These are phyloP conservation scores for Nomada ruficornis DNA, from an alignment of 2,888 invertebrate species.

Conservation along the genomic window DNA sequence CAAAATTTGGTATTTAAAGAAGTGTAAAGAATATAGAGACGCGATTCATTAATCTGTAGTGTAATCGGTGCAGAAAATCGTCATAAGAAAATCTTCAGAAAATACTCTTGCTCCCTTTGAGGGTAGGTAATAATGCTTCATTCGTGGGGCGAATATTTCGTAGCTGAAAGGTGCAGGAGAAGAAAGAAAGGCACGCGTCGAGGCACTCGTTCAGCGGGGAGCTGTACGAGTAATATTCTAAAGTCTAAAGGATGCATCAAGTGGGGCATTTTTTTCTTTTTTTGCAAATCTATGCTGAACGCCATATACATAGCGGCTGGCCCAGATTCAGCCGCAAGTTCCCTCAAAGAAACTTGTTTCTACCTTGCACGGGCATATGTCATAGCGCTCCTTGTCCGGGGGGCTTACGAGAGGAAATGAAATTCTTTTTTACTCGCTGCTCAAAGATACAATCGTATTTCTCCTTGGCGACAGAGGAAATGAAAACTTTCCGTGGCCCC, in stretches of 20 bases:
- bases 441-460: constrained; percentile 68
- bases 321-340: constrained; percentile 36
- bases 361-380: constrained; percentile 39
- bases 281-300: constrained; percentile 51
- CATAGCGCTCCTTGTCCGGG: constrained; percentile 44
- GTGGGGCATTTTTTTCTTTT: neutral
- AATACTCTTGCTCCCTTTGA: too few species aligned
- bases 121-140: too few species aligned
- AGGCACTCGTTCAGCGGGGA: too few species aligned
- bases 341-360: constrained; percentile 59
- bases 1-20: neutral
- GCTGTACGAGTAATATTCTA: too few species aligned
- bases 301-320: constrained; percentile 26
- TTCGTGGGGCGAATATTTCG: too few species aligned
- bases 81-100: too few species aligned
- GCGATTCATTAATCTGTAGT: too few species aligned
- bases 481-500: constrained; percentile 51
- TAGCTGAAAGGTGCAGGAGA: too few species aligned
- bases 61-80: too few species aligned
- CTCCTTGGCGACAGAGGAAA: constrained; percentile 53
- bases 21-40: neutral
- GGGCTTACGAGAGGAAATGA: constrained; percentile 67
- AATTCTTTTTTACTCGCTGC: constrained; percentile 67
- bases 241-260: neutral
- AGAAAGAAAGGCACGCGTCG: too few species aligned